These are phyloP conservation scores for Plutella xylostella DNA, from an alignment of 2,888 invertebrate genomes.

Conservation along the genomic window DNA sequence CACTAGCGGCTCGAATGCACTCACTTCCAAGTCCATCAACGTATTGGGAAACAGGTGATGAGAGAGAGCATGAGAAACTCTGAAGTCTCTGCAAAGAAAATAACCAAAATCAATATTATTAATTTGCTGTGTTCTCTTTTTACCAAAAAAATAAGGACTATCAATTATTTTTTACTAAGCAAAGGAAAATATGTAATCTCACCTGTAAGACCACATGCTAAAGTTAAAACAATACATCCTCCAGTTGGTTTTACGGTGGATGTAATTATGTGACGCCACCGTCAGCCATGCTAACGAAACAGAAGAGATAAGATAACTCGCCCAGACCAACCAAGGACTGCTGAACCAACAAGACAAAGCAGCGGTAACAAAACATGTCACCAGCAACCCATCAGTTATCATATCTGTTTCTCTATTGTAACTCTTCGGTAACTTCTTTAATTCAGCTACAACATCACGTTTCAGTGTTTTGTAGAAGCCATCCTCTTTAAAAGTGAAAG, in stretches of 20 bases:
- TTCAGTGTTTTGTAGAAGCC: slow-evolving; percentile 82
- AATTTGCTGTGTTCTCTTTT: not conserved
- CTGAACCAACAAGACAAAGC: slow-evolving; percentile 29
- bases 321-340: slow-evolving; percentile 26
- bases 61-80: slow-evolving; percentile 81
- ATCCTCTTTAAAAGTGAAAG: slow-evolving; percentile 78
- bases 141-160: not conserved
- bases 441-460: slow-evolving; percentile 60
- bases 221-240: slow-evolving; percentile 84
- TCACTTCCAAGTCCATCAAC: slow-evolving; percentile 78
- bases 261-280: slow-evolving; percentile 80
- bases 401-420: slow-evolving; percentile 32
- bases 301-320: slow-evolving; percentile 45
- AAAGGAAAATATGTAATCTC: slow-evolving; percentile 36
- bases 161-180: not conserved
- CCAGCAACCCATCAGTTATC: slow-evolving; percentile 43
- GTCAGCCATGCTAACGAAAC: slow-evolving; percentile 67
- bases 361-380: slow-evolving; percentile 36
- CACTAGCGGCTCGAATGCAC: slow-evolving; percentile 76
- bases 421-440: slow-evolving; percentile 62
- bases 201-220: slow-evolving; percentile 75
- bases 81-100: slow-evolving; percentile 71
- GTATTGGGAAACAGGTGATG: slow-evolving; percentile 87
- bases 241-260: slow-evolving; percentile 81
- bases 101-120: not conserved